A percentile compares a stretch with the other conserved stretches of the same genome.
Evolutionary conservation across 2,888 invertebrate species (phyloP).

Genomic region (Argynnis bischoffii): DNA sequence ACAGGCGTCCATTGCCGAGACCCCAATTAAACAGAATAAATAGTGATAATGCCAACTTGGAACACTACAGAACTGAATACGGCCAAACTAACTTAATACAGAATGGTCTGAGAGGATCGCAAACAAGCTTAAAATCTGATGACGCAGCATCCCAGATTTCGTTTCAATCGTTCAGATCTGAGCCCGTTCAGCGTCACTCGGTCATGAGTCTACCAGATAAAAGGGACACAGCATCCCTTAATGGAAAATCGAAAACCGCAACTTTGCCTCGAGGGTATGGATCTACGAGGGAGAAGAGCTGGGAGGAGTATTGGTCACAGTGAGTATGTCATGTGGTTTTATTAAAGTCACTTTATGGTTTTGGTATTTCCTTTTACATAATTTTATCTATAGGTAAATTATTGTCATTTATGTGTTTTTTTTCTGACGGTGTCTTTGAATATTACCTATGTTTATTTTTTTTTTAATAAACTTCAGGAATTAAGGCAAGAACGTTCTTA

Average conservation of each 20-base stretch:
- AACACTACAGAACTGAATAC: slow-evolving; percentile 56
- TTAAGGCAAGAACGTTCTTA: too few relatives aligned
- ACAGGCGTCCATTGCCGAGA: slow-evolving; percentile 52
- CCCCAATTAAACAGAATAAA: slow-evolving; percentile 52
- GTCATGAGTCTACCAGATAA: slow-evolving; percentile 66
- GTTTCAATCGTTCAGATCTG: slow-evolving; percentile 70
- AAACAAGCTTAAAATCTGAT: slow-evolving; percentile 62
- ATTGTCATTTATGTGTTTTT: too few relatives aligned
- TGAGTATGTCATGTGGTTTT: slow-evolving; percentile 51
- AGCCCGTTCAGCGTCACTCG: slow-evolving; percentile 63
- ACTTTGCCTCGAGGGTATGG: slow-evolving; percentile 73
- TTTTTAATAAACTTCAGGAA: too few relatives aligned
- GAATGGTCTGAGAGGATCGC: slow-evolving; percentile 61
- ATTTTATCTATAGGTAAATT: too few relatives aligned
- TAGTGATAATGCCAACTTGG: slow-evolving; percentile 49
- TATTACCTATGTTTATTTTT: too few relatives aligned
- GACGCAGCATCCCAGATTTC: slow-evolving; percentile 65
- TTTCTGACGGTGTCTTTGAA: too few relatives aligned
- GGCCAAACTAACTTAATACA: slow-evolving; percentile 49
- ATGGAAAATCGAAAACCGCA: slow-evolving; percentile 64
- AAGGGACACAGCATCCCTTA: slow-evolving; percentile 56
- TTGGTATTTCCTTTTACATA: background rate
- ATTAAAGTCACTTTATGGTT: too few relatives aligned
- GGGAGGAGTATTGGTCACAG: slow-evolving; percentile 79
- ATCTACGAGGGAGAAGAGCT: slow-evolving; percentile 68